Evolutionary conservation across 2,888 invertebrate genomes (phyloP).

Genomic region (Antitype chi): DNA sequence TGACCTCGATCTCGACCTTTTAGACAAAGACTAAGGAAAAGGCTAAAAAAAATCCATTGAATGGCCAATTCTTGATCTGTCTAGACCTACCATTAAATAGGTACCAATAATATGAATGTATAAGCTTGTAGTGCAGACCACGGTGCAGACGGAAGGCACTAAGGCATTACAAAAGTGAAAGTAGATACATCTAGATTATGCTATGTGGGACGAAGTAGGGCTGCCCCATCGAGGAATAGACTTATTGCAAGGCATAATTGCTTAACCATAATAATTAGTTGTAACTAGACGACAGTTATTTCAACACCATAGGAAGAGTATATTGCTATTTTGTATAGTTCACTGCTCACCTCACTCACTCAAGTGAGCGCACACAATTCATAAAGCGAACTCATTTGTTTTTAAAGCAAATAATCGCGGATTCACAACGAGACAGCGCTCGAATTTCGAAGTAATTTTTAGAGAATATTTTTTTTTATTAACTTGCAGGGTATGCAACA

Average conservation of each 20-base stretch:
- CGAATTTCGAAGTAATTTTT: conserved; percentile 3
- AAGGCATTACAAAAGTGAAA: conserved; percentile 55
- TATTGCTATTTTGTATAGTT: background rate
- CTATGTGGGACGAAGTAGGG: conserved; percentile 55
- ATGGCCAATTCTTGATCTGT: background rate
- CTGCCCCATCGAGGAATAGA: conserved; percentile 21
- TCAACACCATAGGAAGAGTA: background rate
- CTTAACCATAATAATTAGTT: conserved; percentile 22
- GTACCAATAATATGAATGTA: conserved; percentile 3
- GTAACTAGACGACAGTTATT: background rate
- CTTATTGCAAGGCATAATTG: conserved; percentile 3
- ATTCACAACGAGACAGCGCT: background rate
- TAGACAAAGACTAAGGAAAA: background rate
- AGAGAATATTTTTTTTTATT: background rate
- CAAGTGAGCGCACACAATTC: conserved; percentile 19
- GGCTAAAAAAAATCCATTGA: background rate
- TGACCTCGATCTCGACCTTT: background rate
- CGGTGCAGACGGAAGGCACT: conserved; percentile 51
- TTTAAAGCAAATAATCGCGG: conserved; percentile 12
- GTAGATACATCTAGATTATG: conserved; percentile 56
- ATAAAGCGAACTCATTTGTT: conserved; percentile 25
- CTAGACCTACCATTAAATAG: background rate
- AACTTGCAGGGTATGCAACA: background rate
- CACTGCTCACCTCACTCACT: background rate
- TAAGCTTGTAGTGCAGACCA: conserved; percentile 38